Evolutionary conservation across 2,888 invertebrate species (phyloP), one percentile per base, ranked within the genome.

Genomic region (Callyntrura sp.): DNA sequence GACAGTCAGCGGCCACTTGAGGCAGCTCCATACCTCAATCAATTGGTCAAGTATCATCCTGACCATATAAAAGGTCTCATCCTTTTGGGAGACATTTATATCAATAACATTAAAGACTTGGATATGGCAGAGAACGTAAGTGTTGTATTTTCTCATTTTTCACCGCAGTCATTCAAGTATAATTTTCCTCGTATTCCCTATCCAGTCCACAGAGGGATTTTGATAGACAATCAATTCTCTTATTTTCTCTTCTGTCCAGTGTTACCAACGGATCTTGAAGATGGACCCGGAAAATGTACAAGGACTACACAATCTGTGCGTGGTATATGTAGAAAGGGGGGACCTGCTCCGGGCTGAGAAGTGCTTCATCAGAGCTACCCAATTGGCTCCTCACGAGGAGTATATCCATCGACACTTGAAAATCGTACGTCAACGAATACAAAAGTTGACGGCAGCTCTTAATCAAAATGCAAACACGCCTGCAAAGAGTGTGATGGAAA

Each of bases 41-140:
- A 98, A 94, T 96, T 99, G 14, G 97, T 99, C 89, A 96, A 97
- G 93, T 97, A 97, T 94, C 98, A 99, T 95, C 98, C 98, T 0
- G 97, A 98, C 94, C 99, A 99, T 94, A 97, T 98, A 12, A 99
- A 99, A 95, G 99, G 98, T 55, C 95, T 98, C 91, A 98, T 99
- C 93, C 95, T 99, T 48, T 95, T 99, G 14, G 99, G 99, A 12
- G 99, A 99, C 94, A 98, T 99, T 94, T 98, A 98, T 95, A 98
- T 99, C 92, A 99, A 99, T 95, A 97, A 97, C 93, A 97, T 98
- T 94, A 98, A 98, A 94, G 98, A 99, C 94, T 95, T 98, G 94
- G 98, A 98, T 94, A 98, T 98, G 1, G 99, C 99, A 23, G 98
- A 99, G 95, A 97, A 97, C 94, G 98, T 98, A 94, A 96, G 96